A percentile compares a stretch with the other conserved stretches of the same genome.
Conservation (phyloP, 2,888 invertebrate genomes). For the Drosophila dives region DNA sequence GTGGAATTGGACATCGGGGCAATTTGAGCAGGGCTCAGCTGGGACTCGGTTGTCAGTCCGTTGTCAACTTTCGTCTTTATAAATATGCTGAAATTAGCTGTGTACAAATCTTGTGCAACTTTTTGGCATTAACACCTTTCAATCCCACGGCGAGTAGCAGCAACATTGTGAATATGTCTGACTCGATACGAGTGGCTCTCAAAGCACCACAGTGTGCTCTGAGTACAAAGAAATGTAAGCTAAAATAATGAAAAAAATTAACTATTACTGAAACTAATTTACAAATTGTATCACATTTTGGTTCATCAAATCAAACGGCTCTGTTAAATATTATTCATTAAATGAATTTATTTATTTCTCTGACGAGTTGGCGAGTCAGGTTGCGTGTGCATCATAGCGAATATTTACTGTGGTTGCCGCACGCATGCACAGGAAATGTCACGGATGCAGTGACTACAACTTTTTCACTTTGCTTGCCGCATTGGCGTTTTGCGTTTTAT, state of each 20-base stretch:
- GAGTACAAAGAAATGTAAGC: background rate
- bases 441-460: slow-evolving; percentile 64
- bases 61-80: slow-evolving; percentile 72
- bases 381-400: background rate
- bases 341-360: background rate
- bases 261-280: background rate
- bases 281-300: background rate
- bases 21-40: slow-evolving; percentile 36
- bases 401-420: slow-evolving; percentile 45
- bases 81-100: slow-evolving; percentile 73
- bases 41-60: slow-evolving; percentile 57
- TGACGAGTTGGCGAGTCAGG: background rate
- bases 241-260: background rate
- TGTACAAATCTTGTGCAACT: slow-evolving; percentile 79
- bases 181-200: slow-evolving; percentile 22
- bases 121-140: slow-evolving; percentile 80
- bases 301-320: background rate
- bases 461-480: slow-evolving; percentile 56
- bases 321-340: background rate
- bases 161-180: slow-evolving; percentile 60
- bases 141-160: slow-evolving; percentile 59
- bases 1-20: slow-evolving; percentile 64
- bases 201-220: background rate
- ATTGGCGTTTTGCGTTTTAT: slow-evolving; percentile 48
- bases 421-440: slow-evolving; percentile 77